phyloP scores from a whole-genome alignment of 2,888 invertebrate genomes.

The Lottia scabra region DNA sequence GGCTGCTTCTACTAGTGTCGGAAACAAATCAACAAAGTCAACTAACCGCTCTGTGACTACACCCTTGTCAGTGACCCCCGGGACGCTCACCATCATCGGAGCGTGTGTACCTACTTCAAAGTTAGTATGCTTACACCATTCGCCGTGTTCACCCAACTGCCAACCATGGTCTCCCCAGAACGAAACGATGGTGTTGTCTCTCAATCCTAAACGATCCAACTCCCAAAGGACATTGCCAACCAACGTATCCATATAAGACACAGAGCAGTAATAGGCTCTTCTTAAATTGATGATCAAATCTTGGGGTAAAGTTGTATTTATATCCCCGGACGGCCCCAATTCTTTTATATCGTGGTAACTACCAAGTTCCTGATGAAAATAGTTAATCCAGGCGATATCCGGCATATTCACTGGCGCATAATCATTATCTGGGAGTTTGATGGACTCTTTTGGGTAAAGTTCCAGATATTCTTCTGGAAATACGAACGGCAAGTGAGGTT shows the following conservation, averaged over 20 bases:
- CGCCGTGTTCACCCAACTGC: conserved; percentile 40
- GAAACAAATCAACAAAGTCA: conserved; percentile 48
- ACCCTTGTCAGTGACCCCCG: conserved; percentile 32
- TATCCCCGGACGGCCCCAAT: conserved; percentile 13
- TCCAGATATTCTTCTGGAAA: conserved; percentile 32
- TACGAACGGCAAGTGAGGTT: conserved; percentile 41
- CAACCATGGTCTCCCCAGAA: conserved; percentile 45
- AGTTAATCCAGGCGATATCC: conserved; percentile 10
- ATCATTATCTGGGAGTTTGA: conserved; percentile 16
- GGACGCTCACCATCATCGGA: conserved; percentile 46
- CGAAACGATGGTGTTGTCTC: conserved; percentile 35
- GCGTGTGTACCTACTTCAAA: conserved; percentile 48
- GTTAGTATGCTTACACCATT: conserved; percentile 47
- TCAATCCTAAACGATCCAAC: conserved; percentile 28
- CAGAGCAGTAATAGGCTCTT: conserved; percentile 37
- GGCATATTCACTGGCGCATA: conserved; percentile 13
- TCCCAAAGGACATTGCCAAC: conserved; percentile 36
- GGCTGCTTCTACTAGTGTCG: conserved; percentile 43
- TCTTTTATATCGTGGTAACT: conserved; percentile 23
- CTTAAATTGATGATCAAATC: conserved; percentile 24
- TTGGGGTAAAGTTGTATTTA: conserved; percentile 30
- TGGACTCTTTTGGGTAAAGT: conserved; percentile 24
- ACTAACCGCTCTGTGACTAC: conserved; percentile 30
- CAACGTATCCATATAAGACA: conserved; percentile 35
- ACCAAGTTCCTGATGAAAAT: background rate